phyloP scores from a whole-genome alignment of 2,888 invertebrate species.

The Koerneria pararmatus region DNA sequence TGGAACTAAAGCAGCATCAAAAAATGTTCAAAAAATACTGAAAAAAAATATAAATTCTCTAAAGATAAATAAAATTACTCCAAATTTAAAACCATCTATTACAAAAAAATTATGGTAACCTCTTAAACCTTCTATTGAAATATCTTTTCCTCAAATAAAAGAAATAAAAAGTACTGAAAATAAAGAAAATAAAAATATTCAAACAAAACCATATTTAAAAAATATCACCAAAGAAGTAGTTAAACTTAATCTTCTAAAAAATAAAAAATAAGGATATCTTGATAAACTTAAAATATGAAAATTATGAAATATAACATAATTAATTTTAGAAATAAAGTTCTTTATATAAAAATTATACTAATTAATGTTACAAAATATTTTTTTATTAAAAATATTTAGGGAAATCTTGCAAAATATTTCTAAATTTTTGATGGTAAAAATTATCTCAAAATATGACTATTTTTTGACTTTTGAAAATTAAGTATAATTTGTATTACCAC shows the following conservation, averaged over 20 bases:
- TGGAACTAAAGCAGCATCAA: conserved; percentile 63
- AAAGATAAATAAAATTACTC: conserved; percentile 74
- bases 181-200: conserved; percentile 40
- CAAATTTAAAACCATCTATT: conserved; percentile 60
- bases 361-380: conserved; percentile 41
- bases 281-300: conserved; percentile 51
- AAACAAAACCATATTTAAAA: conserved; percentile 45
- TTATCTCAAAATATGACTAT: too few relatives aligned
- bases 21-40: conserved; percentile 67
- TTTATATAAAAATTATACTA: too few relatives aligned
- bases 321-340: conserved; percentile 38
- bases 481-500: too few relatives aligned
- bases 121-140: conserved; percentile 45
- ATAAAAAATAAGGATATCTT: conserved; percentile 45
- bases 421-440: too few relatives aligned
- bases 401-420: conserved; percentile 20
- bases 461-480: too few relatives aligned
- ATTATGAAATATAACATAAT: conserved; percentile 45
- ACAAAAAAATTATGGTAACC: conserved; percentile 54
- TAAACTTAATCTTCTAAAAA: conserved; percentile 42
- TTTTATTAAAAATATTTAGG: conserved; percentile 15
- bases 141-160: conserved; percentile 46
- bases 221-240: conserved; percentile 45
- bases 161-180: conserved; percentile 41
- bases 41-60: conserved; percentile 71